Conservation (phyloP, 2,113 vertebrate species). For the Dasypus novemcinctus region DNA sequence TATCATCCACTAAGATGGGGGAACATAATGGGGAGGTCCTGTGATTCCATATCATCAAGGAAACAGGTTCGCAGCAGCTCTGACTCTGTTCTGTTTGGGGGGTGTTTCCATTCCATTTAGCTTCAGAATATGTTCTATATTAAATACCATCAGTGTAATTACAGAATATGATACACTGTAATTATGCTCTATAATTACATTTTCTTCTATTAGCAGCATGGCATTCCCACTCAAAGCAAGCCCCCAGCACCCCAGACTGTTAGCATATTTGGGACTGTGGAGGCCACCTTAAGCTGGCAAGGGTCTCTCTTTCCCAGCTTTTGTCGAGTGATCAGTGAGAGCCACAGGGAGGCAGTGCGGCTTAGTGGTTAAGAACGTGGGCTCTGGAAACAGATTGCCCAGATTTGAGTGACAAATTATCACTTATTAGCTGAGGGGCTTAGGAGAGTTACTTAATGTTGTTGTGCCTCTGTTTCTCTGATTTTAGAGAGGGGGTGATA, state of each 20-base stretch:
- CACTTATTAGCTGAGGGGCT: neutral
- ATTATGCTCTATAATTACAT: constrained; percentile 75
- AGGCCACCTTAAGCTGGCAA: neutral
- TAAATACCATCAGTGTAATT: constrained; percentile 75
- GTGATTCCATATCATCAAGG: neutral
- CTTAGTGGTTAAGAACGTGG: neutral
- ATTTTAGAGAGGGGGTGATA: neutral
- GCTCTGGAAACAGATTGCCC: neutral
- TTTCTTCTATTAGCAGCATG: constrained; percentile 74
- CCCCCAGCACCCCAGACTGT: constrained; percentile 28
- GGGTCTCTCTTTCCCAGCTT: neutral
- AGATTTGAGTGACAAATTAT: neutral
- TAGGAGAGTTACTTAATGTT: neutral
- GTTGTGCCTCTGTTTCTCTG: neutral
- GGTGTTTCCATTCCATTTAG: constrained; percentile 74
- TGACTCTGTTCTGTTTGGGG: constrained; percentile 10
- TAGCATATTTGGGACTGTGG: neutral
- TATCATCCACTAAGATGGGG: neutral
- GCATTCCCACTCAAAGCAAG: constrained; percentile 26
- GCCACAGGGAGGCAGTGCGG: neutral
- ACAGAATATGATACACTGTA: constrained; percentile 70
- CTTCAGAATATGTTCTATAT: constrained; percentile 62
- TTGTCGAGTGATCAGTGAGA: neutral
- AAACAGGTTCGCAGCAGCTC: constrained; percentile 50
- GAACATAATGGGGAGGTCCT: rapidly evolving